These are phyloP conservation scores for Noctua pronuba DNA, from an alignment of 2,888 invertebrate genomes.

Conservation along the genomic window DNA sequence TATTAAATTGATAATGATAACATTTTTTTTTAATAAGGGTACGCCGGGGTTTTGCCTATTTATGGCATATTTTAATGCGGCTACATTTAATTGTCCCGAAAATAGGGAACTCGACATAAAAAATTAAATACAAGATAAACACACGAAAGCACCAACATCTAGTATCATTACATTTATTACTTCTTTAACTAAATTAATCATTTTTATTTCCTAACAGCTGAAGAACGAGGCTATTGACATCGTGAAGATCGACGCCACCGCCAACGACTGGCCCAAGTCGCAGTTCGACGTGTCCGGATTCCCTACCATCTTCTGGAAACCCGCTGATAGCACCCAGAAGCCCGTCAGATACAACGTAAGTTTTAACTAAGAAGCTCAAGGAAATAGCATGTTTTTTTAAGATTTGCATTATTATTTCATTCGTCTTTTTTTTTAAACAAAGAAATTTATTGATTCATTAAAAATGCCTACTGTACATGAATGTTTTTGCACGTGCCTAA, in stretches of 20 bases:
- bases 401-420: not conserved
- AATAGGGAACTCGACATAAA: too few relatives aligned
- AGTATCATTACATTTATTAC: too few relatives aligned
- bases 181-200: too few relatives aligned
- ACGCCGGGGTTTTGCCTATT: too few relatives aligned
- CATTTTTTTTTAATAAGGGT: not conserved
- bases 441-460: too few relatives aligned
- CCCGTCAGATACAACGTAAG: slow-evolving; percentile 96
- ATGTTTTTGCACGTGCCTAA: not conserved
- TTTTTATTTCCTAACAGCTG: slow-evolving; percentile 87
- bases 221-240: slow-evolving; percentile 96
- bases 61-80: not conserved
- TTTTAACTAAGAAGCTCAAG: slow-evolving; percentile 42
- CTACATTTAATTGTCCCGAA: too few relatives aligned
- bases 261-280: slow-evolving; percentile 98
- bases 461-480: too few relatives aligned
- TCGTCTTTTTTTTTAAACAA: too few relatives aligned
- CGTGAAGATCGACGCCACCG: slow-evolving; percentile 99
- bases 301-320: slow-evolving; percentile 99
- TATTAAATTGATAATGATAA: slow-evolving; percentile 8
- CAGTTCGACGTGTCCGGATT: slow-evolving; percentile 98
- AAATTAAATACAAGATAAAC: too few relatives aligned
- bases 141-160: too few relatives aligned
- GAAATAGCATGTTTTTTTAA: not conserved
- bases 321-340: slow-evolving; percentile 94